Evolutionary conservation across 1,140 invertebrate species (phyloP), one percentile per base, ranked within the genome.

Genomic region (Lasioglossum baleicum): DNA sequence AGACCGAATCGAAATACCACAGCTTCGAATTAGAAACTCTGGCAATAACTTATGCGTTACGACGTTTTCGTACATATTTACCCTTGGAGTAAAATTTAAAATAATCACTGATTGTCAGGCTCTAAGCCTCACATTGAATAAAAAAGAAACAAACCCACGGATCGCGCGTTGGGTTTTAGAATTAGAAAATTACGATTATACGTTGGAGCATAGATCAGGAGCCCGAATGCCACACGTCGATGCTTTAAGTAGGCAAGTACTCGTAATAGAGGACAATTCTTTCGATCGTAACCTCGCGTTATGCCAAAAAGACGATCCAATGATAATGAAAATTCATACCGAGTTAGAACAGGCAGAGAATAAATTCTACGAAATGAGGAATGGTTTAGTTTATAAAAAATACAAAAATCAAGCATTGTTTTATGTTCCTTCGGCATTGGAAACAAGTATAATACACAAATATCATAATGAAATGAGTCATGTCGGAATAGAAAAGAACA

Each of bases 21-120:
- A 68, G 65, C 13, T 75, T 60, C 35, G 65, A 75, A n/a, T 35
- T 75, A 2, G 73, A 75, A 44, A 75, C 63, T 0, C 8, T 75
- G 3, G 64, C 56, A 13, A 75, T 75, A 0, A 61, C 67, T 11
- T 75, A 75, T 61, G 65, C 73, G 13, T 13, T 75, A 0, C 20
- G 2, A 26, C n/a, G 73, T 4, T 75, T 75, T 20, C 13, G 64
- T 0, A 60, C 35, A 22, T 75, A 75, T 44, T 40, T 67, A 4
- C 65, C n/a, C n/a, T 44, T 1, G 73, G 73, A 0, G 3, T 74
- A 35, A 53, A 35, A 20, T 74, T 74, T 20, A 74, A 65, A 31
- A 74, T 73, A 26, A 15, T 73, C 13, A 73, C 60, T 4, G 70
- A 73, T 63, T 73, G 71, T 3, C n/a, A 73, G 2, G 17, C 63